These are phyloP conservation scores for Podabrus alpinus DNA, from an alignment of 2,888 invertebrate species.

Conservation along the genomic window DNA sequence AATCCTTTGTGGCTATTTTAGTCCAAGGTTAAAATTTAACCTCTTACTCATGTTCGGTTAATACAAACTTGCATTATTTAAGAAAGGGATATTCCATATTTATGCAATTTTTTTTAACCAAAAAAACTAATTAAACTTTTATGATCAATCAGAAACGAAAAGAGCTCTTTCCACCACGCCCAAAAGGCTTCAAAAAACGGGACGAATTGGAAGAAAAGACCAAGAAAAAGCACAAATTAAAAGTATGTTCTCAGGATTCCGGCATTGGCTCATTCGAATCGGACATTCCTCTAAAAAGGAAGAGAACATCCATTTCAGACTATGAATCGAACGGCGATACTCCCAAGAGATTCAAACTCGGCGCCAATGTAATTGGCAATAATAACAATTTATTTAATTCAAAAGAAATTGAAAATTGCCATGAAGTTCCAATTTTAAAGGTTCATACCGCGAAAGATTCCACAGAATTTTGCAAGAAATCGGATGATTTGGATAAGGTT, in stretches of 20 bases:
- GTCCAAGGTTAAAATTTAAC: not conserved
- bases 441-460: not conserved
- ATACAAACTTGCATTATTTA: not conserved
- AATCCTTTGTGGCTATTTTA: not conserved
- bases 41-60: not conserved
- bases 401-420: not conserved
- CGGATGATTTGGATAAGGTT: not conserved
- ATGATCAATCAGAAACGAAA: slow-evolving; percentile 63
- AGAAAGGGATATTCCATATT: not conserved
- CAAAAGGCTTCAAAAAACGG: slow-evolving; percentile 47
- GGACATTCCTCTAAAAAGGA: not conserved
- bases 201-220: not conserved
- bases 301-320: not conserved
- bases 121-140: not conserved
- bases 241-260: slow-evolving; percentile 50
- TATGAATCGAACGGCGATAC: not conserved
- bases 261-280: slow-evolving; percentile 48
- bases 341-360: not conserved
- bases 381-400: not conserved
- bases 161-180: slow-evolving; percentile 70
- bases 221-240: not conserved
- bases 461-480: not conserved
- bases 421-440: not conserved
- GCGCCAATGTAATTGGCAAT: not conserved
- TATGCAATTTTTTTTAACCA: not conserved